Evolutionary conservation across 2,888 invertebrate genomes (phyloP).

Genomic region (Drosophila barbarae): DNA sequence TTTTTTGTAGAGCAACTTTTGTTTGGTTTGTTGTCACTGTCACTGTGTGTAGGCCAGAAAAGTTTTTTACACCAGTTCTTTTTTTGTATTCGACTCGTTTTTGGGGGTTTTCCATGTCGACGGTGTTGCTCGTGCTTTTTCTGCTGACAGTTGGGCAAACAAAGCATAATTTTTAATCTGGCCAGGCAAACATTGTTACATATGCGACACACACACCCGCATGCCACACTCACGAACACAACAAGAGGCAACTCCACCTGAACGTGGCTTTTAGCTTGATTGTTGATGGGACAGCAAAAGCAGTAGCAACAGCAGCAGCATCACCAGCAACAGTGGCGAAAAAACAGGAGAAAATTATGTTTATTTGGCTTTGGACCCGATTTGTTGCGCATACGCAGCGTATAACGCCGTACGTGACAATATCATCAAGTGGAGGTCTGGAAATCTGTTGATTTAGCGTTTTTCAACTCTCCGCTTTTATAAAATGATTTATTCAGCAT

Average conservation of each 20-base stretch:
- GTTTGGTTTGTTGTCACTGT: conserved; percentile 68
- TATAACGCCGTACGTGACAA: conserved; percentile 62
- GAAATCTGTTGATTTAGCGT: conserved; percentile 57
- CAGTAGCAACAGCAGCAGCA: conserved; percentile 11
- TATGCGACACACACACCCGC: conserved; percentile 53
- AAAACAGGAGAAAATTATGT: conserved; percentile 52
- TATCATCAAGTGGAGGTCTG: conserved; percentile 56
- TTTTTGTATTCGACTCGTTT: conserved; percentile 15
- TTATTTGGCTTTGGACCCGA: conserved; percentile 59
- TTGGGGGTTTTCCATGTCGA: conserved; percentile 14
- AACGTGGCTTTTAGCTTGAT: conserved; percentile 67
- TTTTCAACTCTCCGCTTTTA: conserved; percentile 22
- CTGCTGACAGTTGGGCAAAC: conserved; percentile 72
- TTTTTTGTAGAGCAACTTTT: conserved; percentile 57
- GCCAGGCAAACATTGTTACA: conserved; percentile 71
- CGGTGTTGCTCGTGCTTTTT: conserved; percentile 55
- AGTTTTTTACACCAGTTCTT: conserved; percentile 29
- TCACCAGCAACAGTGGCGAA: conserved; percentile 12
- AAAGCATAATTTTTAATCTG: conserved; percentile 75
- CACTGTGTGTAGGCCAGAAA: conserved; percentile 56
- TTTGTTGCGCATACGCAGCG: conserved; percentile 64
- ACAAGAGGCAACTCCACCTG: conserved; percentile 49
- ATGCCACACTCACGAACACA: conserved; percentile 5
- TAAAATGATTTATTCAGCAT: conserved; percentile 14
- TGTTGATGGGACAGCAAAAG: conserved; percentile 51